Percentiles rank a stretch among this genome's conserved stretches.
Conservation (phyloP, 2,113 vertebrate genomes). For the Cranoglanis bouderius region DNA sequence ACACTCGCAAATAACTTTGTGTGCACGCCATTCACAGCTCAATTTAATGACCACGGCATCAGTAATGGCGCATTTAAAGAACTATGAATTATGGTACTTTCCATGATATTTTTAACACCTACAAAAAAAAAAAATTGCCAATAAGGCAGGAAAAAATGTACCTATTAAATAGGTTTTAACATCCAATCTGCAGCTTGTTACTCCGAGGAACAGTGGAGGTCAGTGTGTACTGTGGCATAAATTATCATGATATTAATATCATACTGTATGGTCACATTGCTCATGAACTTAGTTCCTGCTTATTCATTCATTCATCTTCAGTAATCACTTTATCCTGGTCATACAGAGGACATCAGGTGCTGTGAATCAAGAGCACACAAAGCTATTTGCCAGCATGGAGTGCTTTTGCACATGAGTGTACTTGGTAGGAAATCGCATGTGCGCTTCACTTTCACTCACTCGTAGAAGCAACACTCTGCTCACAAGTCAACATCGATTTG, state of each 20-base stretch:
- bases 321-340: neutral
- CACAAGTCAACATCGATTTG: neutral
- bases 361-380: neutral
- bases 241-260: neutral
- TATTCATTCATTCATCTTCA: neutral
- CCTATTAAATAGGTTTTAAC: neutral
- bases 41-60: too few species aligned
- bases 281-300: neutral
- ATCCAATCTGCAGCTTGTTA: neutral
- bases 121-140: too few species aligned
- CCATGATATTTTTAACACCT: too few species aligned
- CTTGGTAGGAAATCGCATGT: neutral
- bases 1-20: neutral
- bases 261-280: neutral
- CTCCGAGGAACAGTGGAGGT: too few species aligned
- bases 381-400: too few species aligned
- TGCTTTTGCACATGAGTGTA: neutral
- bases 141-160: too few species aligned
- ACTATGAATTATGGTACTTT: too few species aligned
- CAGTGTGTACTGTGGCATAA: too few species aligned
- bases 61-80: too few species aligned
- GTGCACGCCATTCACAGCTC: too few species aligned
- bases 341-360: neutral
- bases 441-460: neutral
- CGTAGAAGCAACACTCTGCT: too few species aligned